Evolutionary conservation across 1,140 invertebrate genomes (phyloP), one percentile per base, ranked within the genome.

Genomic region (Gonatopus flavifemur): DNA sequence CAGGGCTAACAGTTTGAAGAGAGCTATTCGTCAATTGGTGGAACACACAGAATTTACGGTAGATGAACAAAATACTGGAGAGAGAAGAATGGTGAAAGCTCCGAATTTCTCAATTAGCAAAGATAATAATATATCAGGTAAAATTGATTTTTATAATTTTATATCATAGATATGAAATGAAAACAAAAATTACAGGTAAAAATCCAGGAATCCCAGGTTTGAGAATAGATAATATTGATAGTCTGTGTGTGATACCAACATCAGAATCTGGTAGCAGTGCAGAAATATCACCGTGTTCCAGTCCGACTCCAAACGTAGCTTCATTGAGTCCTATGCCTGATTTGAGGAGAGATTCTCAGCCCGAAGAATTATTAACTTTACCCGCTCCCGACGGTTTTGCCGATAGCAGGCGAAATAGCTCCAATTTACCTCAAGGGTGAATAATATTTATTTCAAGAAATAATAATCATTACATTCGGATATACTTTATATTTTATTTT

Each of bases 1-100:
- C 39, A 74, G 87, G 40, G 86, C 87, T 2, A 82, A 95, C 69
- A 96, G 93, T 77, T 83, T 96, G 49, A 94, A 95, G 65, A 87
- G 89, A 61, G 93, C 92, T 37, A 84, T 96, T 22, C 82, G 89
- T 56, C 88, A 86, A 73, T 83, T 94, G 18, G 86, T 93, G 20
- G 89, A 93, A 63, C 88, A 92, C 63, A 87, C 88, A 1, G 90
- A 93, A 60, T 78, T 82, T 72, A 79, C 77, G 43, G 78, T 80
- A 38, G 85, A 82, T 55, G 85, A 82, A 62, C 84, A 79, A 62
- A 83, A 72, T 38, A 70, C 62, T 55, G 47, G 59, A 35, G 45
- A 62, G 59, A 55, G 35, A 70, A 67, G 61, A 44, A 58, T 42
- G 19, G 55, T 55, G 31, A 77, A 76, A 52, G 57, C 44, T 8